phyloP scores from a whole-genome alignment of 2,888 invertebrate species.

The Serrognathus titanus region DNA sequence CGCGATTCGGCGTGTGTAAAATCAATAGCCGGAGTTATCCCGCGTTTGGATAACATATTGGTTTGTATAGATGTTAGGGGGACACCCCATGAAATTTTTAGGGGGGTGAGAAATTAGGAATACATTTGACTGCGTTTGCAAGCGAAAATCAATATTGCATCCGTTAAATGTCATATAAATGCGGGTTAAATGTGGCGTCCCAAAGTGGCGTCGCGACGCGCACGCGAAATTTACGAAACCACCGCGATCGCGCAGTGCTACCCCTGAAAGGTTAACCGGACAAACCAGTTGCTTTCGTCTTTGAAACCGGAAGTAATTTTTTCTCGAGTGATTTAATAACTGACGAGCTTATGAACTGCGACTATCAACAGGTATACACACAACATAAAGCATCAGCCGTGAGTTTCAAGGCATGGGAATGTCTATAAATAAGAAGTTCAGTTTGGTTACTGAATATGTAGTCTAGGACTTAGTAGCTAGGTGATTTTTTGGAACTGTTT shows the following conservation, averaged over 20 bases:
- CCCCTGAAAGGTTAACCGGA: constrained; percentile 2
- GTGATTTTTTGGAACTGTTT: constrained; percentile 14
- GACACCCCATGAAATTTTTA: constrained; percentile 20
- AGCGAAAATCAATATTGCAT: constrained; percentile 39
- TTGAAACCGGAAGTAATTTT: constrained; percentile 3
- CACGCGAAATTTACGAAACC: constrained; percentile 14
- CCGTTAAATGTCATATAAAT: constrained; percentile 15
- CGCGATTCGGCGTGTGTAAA: constrained; percentile 5
- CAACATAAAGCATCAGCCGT: constrained; percentile 20
- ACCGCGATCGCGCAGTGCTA: constrained; percentile 13
- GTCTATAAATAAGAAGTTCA: constrained; percentile 20
- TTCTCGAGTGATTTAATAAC: constrained; percentile 16
- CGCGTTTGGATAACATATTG: constrained; percentile 10
- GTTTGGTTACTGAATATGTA: constrained; percentile 20
- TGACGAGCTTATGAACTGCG: constrained; percentile 17
- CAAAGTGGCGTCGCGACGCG: constrained; percentile 15
- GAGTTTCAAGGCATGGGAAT: constrained; percentile 29
- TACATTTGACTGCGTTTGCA: constrained; percentile 25
- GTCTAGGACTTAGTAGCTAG: constrained; percentile 24
- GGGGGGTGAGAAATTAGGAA: constrained; percentile 21
- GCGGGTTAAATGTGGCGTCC: too few species aligned
- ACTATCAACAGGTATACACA: constrained; percentile 33
- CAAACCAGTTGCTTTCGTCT: constrained; percentile 8
- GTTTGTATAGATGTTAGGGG: constrained; percentile 14
- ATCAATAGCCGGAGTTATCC: constrained; percentile 10